phyloP scores from a whole-genome alignment of 2,888 invertebrate genomes.

The Scaptomyza tumidula region DNA sequence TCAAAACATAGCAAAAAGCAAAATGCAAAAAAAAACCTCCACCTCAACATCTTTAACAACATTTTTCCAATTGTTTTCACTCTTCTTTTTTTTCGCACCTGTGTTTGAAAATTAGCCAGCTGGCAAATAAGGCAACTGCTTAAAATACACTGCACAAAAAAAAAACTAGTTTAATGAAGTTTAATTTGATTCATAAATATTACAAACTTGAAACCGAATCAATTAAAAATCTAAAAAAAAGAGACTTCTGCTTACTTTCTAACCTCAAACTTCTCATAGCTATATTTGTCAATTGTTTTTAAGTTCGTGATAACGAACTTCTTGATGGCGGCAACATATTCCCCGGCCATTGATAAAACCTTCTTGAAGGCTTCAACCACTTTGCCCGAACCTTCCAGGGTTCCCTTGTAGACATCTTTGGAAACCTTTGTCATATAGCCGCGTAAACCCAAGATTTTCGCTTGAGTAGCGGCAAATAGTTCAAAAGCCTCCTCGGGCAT shows the following conservation, averaged over 20 bases:
- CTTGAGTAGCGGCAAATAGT: constrained; percentile 2
- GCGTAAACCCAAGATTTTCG: not conserved
- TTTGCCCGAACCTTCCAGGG: constrained; percentile 3
- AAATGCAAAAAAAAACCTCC: not conserved
- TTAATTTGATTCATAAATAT: not conserved
- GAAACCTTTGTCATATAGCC: not conserved
- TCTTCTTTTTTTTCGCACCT: constrained; percentile 8
- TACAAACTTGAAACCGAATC: too few species aligned
- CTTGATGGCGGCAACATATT: constrained; percentile 5
- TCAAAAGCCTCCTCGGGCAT: not conserved
- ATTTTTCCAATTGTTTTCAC: constrained; percentile 11
- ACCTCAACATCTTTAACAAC: constrained; percentile 12
- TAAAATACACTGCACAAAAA: constrained; percentile 13
- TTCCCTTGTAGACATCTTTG: constrained; percentile 5
- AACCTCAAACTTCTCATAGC: constrained; percentile 3
- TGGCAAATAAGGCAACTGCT: not conserved
- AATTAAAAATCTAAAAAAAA: too few species aligned
- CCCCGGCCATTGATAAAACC: not conserved
- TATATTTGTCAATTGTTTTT: not conserved
- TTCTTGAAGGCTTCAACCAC: constrained; percentile 3
- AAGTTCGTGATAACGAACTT: constrained; percentile 4
- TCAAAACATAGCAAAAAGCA: not conserved
- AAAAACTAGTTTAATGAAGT: not conserved
- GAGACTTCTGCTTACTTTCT: not conserved
- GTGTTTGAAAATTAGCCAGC: constrained; percentile 13